These are phyloP conservation scores for Prorops nasuta DNA, from an alignment of 1,140 invertebrate genomes.

Conservation along the genomic window DNA sequence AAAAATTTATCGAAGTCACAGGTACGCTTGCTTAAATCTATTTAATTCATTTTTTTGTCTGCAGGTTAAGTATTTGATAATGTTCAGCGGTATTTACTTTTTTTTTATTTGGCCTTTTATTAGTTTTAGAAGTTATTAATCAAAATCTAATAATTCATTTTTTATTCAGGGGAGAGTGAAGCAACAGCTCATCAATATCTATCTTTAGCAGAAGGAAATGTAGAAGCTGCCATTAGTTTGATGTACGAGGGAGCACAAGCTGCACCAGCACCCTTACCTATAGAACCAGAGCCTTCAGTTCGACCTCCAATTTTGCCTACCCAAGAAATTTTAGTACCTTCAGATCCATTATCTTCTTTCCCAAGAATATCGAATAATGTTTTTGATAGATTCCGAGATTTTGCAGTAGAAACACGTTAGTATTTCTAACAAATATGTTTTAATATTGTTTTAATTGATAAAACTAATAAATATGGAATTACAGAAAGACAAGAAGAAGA, in stretches of 20 bases:
- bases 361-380: slow-evolving; percentile 57
- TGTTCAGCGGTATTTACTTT: too few relatives aligned
- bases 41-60: background rate
- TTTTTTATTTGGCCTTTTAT: background rate
- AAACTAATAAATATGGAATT: slow-evolving; percentile 17
- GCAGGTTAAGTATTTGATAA: too few relatives aligned
- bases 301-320: slow-evolving; percentile 67
- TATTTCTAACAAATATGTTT: slow-evolving; percentile 7
- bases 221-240: slow-evolving; percentile 48
- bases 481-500: slow-evolving; percentile 56
- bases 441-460: slow-evolving; percentile 6
- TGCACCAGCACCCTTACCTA: slow-evolving; percentile 15
- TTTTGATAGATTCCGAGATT: slow-evolving; percentile 69
- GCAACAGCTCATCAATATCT: slow-evolving; percentile 44
- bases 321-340: slow-evolving; percentile 58
- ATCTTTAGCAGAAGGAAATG: slow-evolving; percentile 48
- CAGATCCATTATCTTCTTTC: slow-evolving; percentile 48
- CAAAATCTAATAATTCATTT: slow-evolving; percentile 4
- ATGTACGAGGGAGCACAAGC: slow-evolving; percentile 42
- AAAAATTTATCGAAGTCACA: slow-evolving; percentile 51
- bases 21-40: slow-evolving; percentile 26
- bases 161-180: slow-evolving; percentile 37
- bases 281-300: slow-evolving; percentile 51
- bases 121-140: too few relatives aligned
- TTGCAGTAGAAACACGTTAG: slow-evolving; percentile 65